Percentiles rank a stretch among this genome's conserved stretches.
Conservation (phyloP, 2,797 vertebrate genomes). For the Hafferia zeledoni region DNA sequence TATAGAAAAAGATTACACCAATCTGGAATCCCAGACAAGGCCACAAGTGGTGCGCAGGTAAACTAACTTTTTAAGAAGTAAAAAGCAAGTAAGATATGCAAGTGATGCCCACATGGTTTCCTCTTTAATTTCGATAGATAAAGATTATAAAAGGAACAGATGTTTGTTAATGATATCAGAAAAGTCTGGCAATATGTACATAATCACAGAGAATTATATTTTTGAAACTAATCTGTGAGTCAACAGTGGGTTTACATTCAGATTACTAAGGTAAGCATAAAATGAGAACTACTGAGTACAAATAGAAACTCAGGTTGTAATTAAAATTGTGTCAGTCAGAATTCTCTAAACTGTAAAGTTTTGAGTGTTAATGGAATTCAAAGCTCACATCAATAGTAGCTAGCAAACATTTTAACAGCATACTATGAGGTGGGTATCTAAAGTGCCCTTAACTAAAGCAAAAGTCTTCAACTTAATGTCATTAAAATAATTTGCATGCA, state of each 20-base stretch:
- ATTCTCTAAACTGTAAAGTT: not conserved
- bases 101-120: not conserved
- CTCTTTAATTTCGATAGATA: not conserved
- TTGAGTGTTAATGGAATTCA: not conserved
- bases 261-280: constrained; percentile 14
- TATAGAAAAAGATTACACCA: not conserved
- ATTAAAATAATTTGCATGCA: not conserved
- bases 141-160: constrained; percentile 33
- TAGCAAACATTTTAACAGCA: not conserved
- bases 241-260: not conserved
- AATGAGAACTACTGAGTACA: not conserved
- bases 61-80: not conserved
- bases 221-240: constrained; percentile 40
- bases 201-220: constrained; percentile 18
- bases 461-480: not conserved
- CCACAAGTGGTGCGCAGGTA: not conserved
- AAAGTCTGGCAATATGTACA: not conserved
- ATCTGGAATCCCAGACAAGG: not conserved
- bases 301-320: not conserved
- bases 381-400: not conserved
- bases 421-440: not conserved
- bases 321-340: not conserved
- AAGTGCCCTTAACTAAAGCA: not conserved
- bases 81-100: not conserved
- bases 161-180: constrained; percentile 36